Conservation (phyloP, 2,888 invertebrate species). For the Noctua pronuba region DNA sequence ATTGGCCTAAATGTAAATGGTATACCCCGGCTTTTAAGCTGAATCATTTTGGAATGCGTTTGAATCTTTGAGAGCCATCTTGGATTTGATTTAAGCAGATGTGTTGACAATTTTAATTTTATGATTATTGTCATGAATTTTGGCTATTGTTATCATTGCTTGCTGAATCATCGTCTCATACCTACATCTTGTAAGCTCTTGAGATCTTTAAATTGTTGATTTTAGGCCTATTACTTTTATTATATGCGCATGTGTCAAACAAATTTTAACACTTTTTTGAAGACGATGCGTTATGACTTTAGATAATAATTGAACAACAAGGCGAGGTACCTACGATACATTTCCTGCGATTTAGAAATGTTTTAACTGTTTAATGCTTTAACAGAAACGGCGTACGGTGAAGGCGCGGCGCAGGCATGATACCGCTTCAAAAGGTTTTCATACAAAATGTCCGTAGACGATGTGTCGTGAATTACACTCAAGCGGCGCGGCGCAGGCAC, state of each 20-base stretch:
- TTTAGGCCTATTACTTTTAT: not conserved
- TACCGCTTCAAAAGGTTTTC: too few relatives aligned
- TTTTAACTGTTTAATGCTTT: too few relatives aligned
- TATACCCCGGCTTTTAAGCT: constrained; percentile 39
- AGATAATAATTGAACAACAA: not conserved
- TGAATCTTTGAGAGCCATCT: constrained; percentile 26
- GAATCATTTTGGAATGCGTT: constrained; percentile 51
- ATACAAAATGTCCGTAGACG: too few relatives aligned
- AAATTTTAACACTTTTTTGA: not conserved
- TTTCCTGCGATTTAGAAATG: not conserved
- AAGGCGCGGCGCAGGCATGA: too few relatives aligned
- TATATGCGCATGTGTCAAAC: not conserved
- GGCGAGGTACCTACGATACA: not conserved
- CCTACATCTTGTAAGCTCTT: not conserved
- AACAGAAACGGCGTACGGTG: too few relatives aligned
- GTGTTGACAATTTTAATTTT: constrained; percentile 1
- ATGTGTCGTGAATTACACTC: too few relatives aligned
- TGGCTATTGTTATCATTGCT: not conserved
- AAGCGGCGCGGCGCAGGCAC: too few relatives aligned
- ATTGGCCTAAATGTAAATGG: constrained; percentile 30
- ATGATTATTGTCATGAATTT: not conserved
- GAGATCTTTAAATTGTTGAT: not conserved
- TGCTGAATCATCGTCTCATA: not conserved
- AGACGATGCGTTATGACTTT: not conserved
- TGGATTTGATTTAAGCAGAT: constrained; percentile 15